A percentile compares a stretch with the other conserved stretches of the same genome.
Evolutionary conservation across 1,140 invertebrate genomes (phyloP).

Genomic region (Aplysia californica): DNA sequence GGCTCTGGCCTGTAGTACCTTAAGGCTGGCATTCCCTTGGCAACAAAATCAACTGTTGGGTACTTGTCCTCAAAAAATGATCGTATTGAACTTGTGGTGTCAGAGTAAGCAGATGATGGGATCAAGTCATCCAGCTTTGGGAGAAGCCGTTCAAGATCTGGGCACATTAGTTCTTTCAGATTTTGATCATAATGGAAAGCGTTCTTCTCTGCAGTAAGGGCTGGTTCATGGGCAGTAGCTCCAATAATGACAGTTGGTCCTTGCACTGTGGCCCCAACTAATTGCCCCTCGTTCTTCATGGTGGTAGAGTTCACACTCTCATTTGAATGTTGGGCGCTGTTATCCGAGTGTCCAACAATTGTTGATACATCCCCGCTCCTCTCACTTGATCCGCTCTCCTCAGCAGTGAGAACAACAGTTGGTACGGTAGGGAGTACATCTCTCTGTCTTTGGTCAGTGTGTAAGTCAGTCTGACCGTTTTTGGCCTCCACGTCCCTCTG

Average conservation of each 20-base stretch:
- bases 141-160: background rate
- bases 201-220: background rate
- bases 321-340: background rate
- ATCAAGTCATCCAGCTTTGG: slow-evolving; percentile 4
- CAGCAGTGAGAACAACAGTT: too few relatives aligned
- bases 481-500: too few relatives aligned
- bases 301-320: background rate
- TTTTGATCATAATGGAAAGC: background rate
- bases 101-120: background rate
- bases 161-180: background rate
- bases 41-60: background rate
- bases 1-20: background rate
- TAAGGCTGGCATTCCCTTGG: background rate
- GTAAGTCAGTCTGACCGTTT: too few relatives aligned
- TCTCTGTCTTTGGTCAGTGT: too few relatives aligned
- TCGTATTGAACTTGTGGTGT: background rate
- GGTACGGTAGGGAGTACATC: too few relatives aligned
- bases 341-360: too few relatives aligned
- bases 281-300: background rate
- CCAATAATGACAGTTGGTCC: background rate
- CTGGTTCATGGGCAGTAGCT: background rate
- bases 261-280: background rate
- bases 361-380: too few relatives aligned
- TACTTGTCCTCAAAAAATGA: slow-evolving; percentile 4
- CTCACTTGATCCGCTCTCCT: too few relatives aligned